Conservation (phyloP, 2,888 invertebrate species). For the Chymomyza procnemis region DNA sequence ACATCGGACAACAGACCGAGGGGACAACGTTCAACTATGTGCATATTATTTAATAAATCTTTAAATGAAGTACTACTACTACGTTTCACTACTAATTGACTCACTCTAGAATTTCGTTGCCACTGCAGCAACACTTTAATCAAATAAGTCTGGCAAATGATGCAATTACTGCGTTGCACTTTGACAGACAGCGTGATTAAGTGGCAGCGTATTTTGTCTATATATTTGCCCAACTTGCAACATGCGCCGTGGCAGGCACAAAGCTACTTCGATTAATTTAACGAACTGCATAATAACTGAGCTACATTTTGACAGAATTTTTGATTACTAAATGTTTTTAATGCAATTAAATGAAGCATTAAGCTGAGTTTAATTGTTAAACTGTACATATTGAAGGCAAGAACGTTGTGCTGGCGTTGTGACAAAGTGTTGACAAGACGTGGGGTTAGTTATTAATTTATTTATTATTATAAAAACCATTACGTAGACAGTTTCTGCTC, state of each 20-base stretch:
- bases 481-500: too few species aligned
- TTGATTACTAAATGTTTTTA: neutral
- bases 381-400: too few species aligned
- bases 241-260: neutral
- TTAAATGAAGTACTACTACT: slow-evolving; percentile 46
- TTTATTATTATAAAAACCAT: too few species aligned
- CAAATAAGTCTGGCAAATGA: neutral
- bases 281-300: neutral
- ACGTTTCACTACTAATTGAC: neutral
- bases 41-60: slow-evolving; percentile 42
- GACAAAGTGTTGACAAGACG: too few species aligned
- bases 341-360: neutral
- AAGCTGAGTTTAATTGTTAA: too few species aligned
- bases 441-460: too few species aligned
- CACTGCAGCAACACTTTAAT: slow-evolving; percentile 10
- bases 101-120: slow-evolving; percentile 6
- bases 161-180: neutral
- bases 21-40: slow-evolving; percentile 8
- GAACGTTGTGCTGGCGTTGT: too few species aligned
- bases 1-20: slow-evolving; percentile 7
- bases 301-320: neutral
- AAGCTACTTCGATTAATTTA: neutral
- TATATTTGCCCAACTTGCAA: neutral
- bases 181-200: neutral
- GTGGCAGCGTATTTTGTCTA: neutral